Evolutionary conservation across 2,113 vertebrate species (phyloP), one percentile per base, ranked within the genome.

Genomic region (Puffinus mauretanicus): DNA sequence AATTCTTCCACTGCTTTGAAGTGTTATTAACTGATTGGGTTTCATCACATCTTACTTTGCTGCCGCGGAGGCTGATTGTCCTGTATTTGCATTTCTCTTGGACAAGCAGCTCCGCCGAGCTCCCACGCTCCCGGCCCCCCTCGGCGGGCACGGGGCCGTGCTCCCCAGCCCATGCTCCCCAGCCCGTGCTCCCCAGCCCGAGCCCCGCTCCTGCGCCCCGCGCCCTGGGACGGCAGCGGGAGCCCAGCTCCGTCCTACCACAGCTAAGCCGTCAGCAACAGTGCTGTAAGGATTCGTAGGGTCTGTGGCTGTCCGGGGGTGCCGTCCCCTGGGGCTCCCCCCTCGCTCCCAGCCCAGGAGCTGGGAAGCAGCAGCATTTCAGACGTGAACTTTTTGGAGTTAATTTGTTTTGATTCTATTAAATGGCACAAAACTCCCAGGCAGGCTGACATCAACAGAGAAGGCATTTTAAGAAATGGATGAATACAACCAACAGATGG

Each of bases 11-110:
- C 82, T 61, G 91, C 93, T 22, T 19, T 69, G 90, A 82, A 90
- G 86, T 86, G 91, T 73, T 88, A 86, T 96, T 94, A 95, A 70
- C 94, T 97, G 96, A 95, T 96, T 96, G 88, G 94, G 84, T 93
- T 96, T 93, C 94, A 92, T 96, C 88, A 94, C 66, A 25, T 88
- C 21, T 54, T 29, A 8, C 96, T 86, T 4, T 1, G 88, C 88
- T 83, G 89, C 83, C 7, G 11, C 12, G 0, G 46, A 61, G 83
- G 76, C 72, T 97, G 96, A 95, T 95, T 95, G 94, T 90, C 88
- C 94, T 8, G 0, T 16, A 92, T 95, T 94, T 95, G 94, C 91
- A 96, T 96, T 95, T 91, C 86, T 40, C 86, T 4, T 54, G 88
- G 91, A 52, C 94, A 27, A 62, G 60, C 66, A 88, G 77, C 77